These are phyloP conservation scores for Phodopus roborovskii DNA, from an alignment of 2,113 vertebrate genomes.

Conservation along the genomic window DNA sequence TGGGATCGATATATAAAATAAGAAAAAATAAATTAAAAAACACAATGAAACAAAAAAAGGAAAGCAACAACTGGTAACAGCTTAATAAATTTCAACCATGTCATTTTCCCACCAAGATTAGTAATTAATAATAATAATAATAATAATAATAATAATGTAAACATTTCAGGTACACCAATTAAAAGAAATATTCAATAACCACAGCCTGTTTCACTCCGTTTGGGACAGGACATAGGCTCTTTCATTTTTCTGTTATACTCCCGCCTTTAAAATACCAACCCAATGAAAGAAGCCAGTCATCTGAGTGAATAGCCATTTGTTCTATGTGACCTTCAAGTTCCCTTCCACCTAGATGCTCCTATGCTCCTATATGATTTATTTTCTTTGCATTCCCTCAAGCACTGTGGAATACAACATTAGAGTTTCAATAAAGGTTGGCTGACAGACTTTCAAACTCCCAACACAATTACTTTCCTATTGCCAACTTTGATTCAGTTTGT, in stretches of 20 bases:
- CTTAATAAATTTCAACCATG: neutral
- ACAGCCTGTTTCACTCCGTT: neutral
- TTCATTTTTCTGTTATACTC: neutral
- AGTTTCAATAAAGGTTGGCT: slow-evolving; percentile 72
- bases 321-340: neutral
- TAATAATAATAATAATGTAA: neutral
- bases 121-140: neutral
- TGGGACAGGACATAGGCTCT: neutral
- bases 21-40: too few species aligned
- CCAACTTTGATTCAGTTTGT: slow-evolving; percentile 76
- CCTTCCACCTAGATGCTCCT: neutral
- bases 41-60: neutral
- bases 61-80: neutral
- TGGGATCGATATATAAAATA: too few species aligned
- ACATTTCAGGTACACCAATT: neutral
- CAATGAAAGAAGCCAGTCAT: neutral
- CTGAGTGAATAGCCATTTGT: neutral
- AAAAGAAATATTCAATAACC: neutral
- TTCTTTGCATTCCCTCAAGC: slow-evolving; percentile 32
- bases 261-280: neutral
- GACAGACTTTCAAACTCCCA: slow-evolving; percentile 69
- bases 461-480: slow-evolving; percentile 73
- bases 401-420: slow-evolving; percentile 4
- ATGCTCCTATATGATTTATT: slow-evolving; percentile 47
- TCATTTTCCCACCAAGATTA: neutral